These are phyloP conservation scores for Psix sp. DNA, from an alignment of 1,140 invertebrate genomes.

Conservation along the genomic window DNA sequence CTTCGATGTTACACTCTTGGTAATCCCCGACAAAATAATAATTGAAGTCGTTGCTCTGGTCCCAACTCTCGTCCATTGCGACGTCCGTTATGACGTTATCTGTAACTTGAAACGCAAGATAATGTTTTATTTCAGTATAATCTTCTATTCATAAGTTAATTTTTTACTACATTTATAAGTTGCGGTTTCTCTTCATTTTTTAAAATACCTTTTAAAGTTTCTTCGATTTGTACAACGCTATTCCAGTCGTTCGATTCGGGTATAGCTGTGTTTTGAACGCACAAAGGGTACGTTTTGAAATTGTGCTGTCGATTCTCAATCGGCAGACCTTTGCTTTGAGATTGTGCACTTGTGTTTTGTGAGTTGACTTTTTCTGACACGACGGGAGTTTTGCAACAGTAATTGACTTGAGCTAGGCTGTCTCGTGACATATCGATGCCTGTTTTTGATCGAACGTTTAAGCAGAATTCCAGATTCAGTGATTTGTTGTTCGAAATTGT, in stretches of 20 bases:
- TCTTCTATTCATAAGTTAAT: too few species aligned
- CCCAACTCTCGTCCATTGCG: conserved; percentile 22
- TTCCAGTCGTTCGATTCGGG: too few species aligned
- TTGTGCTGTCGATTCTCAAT: conserved; percentile 25
- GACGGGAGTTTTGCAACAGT: conserved; percentile 33
- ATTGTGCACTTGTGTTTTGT: conserved; percentile 8
- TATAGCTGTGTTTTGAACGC: too few species aligned
- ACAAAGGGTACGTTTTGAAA: conserved; percentile 20
- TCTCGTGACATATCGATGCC: conserved; percentile 9
- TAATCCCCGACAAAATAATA: conserved; percentile 41
- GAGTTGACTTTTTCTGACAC: conserved; percentile 30
- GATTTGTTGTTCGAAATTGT: conserved; percentile 14
- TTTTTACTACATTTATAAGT: too few species aligned
- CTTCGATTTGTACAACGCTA: conserved; percentile 1
- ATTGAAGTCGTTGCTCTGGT: conserved; percentile 26
- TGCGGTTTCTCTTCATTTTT: not conserved
- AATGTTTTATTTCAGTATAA: too few species aligned
- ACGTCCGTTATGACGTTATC: conserved; percentile 1
- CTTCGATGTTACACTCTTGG: conserved; percentile 32
- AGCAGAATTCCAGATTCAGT: conserved; percentile 11
- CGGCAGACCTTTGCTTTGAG: conserved; percentile 6
- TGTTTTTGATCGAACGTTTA: conserved; percentile 10
- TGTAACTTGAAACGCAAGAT: conserved; percentile 5
- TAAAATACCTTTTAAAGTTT: conserved; percentile 4
- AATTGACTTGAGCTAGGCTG: conserved; percentile 5